Evolutionary conservation across 2,888 invertebrate species (phyloP), one percentile per base, ranked within the genome.

Genomic region (Pharmacophagus antenor): DNA sequence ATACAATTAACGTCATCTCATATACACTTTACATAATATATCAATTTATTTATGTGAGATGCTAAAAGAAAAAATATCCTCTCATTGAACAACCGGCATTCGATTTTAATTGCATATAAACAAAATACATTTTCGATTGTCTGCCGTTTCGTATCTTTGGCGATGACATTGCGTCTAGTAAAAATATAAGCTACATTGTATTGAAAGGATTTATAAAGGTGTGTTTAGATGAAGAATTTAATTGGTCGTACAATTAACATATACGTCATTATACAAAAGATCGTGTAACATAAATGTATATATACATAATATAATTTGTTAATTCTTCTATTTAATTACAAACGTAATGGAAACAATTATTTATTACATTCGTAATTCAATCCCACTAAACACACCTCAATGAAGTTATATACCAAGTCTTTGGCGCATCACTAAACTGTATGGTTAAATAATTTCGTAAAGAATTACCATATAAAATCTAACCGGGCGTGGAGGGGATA

Each of bases 361-460:
- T 54, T 51, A 56, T 41, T 61, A 59, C 51, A 52, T 27, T 37
- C 52, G 27, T 18, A 31, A 47, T 20, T 17, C 2, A 4, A 3
- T 17, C n/a, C 1, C 6, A 42, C 67, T 58, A 66, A 71, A 65
- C 62, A 67, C 56, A 69, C 63, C 60, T 70, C 69, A 70, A 75
- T 73, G 80, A 82, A 77, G 69, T 76, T 72, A 77, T 67, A 69
- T 67, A 62, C 42, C 17, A 80, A 81, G 83, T 89, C 89, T 90
- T 90, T 90, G 89, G 89, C 83, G 84, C 84, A 79, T 73, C 76
- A 82, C 89, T 89, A 88, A 82, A 89, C 89, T 90, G 89, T 90
- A 90, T 90, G 89, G 3, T 84, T 73, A 69, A 75, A 62, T 69
- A 69, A 74, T 73, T 69, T 66, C 65, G 66, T 41, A 42, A 72